Percentiles rank a stretch among this genome's conserved stretches.
Evolutionary conservation across 2,113 vertebrate species (phyloP).

Genomic region (Cynopterus brachyotis): DNA sequence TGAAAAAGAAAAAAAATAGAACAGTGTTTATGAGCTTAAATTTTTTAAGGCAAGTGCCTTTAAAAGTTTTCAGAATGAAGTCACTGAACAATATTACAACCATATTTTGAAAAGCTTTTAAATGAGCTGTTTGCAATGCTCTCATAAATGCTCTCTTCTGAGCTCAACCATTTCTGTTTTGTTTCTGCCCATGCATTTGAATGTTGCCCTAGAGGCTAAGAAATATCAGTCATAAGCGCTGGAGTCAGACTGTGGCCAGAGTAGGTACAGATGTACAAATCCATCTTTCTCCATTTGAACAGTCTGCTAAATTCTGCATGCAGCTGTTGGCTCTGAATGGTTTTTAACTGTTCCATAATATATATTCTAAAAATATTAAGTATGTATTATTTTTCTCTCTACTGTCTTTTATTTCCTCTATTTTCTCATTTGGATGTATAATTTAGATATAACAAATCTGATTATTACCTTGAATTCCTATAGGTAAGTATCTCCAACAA

Average conservation of each 20-base stretch:
- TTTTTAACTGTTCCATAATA: conserved; percentile 34
- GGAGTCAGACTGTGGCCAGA: conserved; percentile 48
- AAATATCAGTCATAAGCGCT: conserved; percentile 53
- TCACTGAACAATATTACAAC: conserved; percentile 59
- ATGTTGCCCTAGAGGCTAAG: conserved; percentile 66
- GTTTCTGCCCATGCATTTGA: conserved; percentile 61
- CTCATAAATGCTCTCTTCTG: conserved; percentile 50
- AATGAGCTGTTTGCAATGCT: conserved; percentile 61
- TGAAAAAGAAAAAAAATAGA: conserved; percentile 28
- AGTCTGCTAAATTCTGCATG: conserved; percentile 49
- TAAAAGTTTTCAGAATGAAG: conserved; percentile 57
- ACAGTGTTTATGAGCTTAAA: conserved; percentile 41
- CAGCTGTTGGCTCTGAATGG: background rate
- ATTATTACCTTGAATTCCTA: background rate
- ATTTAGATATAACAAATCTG: background rate
- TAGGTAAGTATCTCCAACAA: background rate
- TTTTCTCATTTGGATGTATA: background rate
- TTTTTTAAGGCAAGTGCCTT: conserved; percentile 57
- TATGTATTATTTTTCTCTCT: background rate
- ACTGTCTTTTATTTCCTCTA: background rate
- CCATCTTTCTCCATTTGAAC: conserved; percentile 47
- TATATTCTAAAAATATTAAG: background rate
- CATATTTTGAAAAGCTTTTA: conserved; percentile 73
- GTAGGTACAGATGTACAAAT: conserved; percentile 58
- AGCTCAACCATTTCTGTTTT: conserved; percentile 58